Percentiles rank a stretch among this genome's conserved stretches.
Evolutionary conservation across 2,888 invertebrate genomes (phyloP).

Genomic region (Caenorhabditis auriculariae): DNA sequence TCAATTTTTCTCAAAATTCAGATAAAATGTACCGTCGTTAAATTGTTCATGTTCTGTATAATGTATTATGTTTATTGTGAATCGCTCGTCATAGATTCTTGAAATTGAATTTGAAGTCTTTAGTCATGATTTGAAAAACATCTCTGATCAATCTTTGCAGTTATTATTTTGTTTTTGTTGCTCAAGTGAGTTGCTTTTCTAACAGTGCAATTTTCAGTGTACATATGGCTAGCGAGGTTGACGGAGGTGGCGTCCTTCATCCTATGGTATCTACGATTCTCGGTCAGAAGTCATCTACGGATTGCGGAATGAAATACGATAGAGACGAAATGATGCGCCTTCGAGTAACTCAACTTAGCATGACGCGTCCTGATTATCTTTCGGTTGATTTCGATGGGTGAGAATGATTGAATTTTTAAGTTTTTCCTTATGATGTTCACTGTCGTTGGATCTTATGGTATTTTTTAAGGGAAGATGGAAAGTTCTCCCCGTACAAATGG

Average conservation of each 20-base stretch:
- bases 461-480: slow-evolving; percentile 51
- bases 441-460: too few species aligned
- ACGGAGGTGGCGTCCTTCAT: slow-evolving; percentile 30
- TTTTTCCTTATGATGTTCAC: neutral
- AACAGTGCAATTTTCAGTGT: slow-evolving; percentile 31
- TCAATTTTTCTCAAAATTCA: too few species aligned
- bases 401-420: slow-evolving; percentile 1
- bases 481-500: slow-evolving; percentile 58
- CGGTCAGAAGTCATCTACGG: slow-evolving; percentile 21
- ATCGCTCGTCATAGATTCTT: neutral
- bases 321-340: slow-evolving; percentile 50
- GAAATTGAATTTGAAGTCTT: neutral
- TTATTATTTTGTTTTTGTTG: neutral
- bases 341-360: slow-evolving; percentile 25
- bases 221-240: slow-evolving; percentile 43
- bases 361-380: slow-evolving; percentile 47
- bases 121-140: neutral
- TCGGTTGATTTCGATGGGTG: slow-evolving; percentile 54
- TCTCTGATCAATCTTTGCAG: neutral
- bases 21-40: too few species aligned
- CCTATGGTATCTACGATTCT: slow-evolving; percentile 36
- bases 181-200: neutral
- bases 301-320: slow-evolving; percentile 24
- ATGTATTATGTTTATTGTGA: too few species aligned
- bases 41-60: too few species aligned